phyloP scores from a whole-genome alignment of 1,140 invertebrate species.

The Sminthurides bifidus region DNA sequence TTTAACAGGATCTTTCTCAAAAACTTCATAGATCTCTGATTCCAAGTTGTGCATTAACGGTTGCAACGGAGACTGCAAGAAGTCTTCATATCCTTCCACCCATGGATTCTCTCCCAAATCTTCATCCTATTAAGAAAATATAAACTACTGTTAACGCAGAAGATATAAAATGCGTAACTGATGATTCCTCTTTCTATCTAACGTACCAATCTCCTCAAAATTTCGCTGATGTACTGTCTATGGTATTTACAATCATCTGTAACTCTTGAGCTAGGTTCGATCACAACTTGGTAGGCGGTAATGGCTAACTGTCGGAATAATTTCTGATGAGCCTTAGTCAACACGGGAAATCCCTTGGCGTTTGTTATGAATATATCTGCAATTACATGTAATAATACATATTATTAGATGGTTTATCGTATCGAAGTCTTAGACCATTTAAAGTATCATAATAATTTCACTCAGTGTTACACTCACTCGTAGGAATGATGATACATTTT shows the following conservation, averaged over 20 bases:
- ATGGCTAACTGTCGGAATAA: conserved; percentile 45
- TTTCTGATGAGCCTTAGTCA: conserved; percentile 69
- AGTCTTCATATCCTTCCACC: conserved; percentile 76
- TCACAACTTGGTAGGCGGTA: conserved; percentile 22
- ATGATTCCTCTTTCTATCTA: background rate
- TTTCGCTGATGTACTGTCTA: conserved; percentile 70
- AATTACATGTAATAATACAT: conserved; percentile 52
- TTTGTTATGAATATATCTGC: conserved; percentile 68
- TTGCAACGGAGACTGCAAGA: conserved; percentile 76
- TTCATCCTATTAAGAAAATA: background rate
- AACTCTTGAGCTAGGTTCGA: background rate
- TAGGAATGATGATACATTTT: conserved; percentile 69
- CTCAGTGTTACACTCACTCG: conserved; percentile 47
- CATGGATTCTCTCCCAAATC: conserved; percentile 44
- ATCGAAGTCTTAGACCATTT: background rate
- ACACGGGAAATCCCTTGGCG: conserved; percentile 73
- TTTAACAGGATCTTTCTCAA: conserved; percentile 96
- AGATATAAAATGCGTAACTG: background rate
- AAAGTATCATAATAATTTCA: background rate
- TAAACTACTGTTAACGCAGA: background rate
- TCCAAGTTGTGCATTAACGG: conserved; percentile 93
- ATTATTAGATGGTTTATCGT: background rate
- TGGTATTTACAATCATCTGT: conserved; percentile 52
- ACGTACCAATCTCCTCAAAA: conserved; percentile 41
- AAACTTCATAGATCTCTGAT: conserved; percentile 91